Conservation (phyloP, 1,140 invertebrate species). For the Dinoponera quadriceps region DNA sequence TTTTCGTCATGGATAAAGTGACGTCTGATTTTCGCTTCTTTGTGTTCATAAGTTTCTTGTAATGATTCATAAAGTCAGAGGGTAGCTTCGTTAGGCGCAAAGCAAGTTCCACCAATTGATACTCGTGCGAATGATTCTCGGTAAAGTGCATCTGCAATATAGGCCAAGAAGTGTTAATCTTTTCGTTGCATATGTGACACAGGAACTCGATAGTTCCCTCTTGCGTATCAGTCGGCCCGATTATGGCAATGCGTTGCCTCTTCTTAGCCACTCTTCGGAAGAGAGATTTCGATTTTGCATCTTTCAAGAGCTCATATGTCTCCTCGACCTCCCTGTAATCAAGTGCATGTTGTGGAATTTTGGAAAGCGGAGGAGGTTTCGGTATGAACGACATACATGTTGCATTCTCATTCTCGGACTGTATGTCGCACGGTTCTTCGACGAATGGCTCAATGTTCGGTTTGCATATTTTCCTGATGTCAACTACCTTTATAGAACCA, state of each 20-base stretch:
- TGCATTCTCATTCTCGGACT: neutral
- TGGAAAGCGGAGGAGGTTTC: slow-evolving; percentile 63
- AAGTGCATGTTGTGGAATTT: slow-evolving; percentile 55
- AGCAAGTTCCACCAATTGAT: slow-evolving; percentile 70
- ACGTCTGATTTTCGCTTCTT: slow-evolving; percentile 76
- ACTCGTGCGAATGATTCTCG: slow-evolving; percentile 75
- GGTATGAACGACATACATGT: neutral
- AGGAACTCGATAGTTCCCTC: slow-evolving; percentile 70
- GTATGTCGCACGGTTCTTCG: neutral
- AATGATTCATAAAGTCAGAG: slow-evolving; percentile 74
- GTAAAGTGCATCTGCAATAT: slow-evolving; percentile 76
- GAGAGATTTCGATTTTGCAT: neutral
- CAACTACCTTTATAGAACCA: slow-evolving; percentile 35
- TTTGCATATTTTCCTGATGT: slow-evolving; percentile 41
- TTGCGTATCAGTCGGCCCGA: slow-evolving; percentile 65
- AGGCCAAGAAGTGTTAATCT: slow-evolving; percentile 78
- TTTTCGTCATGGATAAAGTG: slow-evolving; percentile 59
- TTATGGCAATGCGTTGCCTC: slow-evolving; percentile 76
- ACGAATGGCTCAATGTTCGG: neutral
- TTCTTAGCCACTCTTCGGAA: slow-evolving; percentile 25
- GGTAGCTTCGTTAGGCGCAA: slow-evolving; percentile 70
- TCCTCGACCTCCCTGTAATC: neutral
- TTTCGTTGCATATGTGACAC: slow-evolving; percentile 81
- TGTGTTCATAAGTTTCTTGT: slow-evolving; percentile 67
- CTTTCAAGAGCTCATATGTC: neutral